Percentiles rank a stretch among this genome's conserved stretches.
Conservation (phyloP, 2,888 invertebrate genomes). For the Ormyrus nitidulus region DNA sequence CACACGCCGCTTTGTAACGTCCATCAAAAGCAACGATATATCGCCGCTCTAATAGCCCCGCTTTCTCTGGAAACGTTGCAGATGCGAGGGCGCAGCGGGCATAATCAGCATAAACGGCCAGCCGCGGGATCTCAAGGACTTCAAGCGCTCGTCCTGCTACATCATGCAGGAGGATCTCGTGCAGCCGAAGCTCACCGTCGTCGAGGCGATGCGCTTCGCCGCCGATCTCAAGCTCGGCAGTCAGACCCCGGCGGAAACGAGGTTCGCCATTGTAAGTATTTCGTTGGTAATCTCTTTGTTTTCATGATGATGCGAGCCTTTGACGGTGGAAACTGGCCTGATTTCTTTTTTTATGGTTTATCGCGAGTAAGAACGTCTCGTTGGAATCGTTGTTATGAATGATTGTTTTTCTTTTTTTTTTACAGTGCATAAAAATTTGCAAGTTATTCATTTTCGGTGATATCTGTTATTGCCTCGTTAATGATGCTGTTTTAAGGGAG, state of each 20-base stretch:
- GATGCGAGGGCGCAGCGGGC: conserved; percentile 84
- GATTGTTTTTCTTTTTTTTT: too few species aligned
- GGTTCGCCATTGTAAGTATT: conserved; percentile 82
- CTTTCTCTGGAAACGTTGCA: conserved; percentile 68
- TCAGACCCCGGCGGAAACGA: conserved; percentile 79
- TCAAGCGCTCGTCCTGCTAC: conserved; percentile 93
- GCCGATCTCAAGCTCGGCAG: conserved; percentile 91
- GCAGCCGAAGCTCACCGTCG: conserved; percentile 90
- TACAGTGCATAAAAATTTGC: too few species aligned
- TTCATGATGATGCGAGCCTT: background rate
- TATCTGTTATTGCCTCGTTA: too few species aligned
- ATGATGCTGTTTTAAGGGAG: too few species aligned
- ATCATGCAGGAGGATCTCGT: conserved; percentile 96
- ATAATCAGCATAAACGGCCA: conserved; percentile 87
- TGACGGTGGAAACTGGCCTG: background rate
- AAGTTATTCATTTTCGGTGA: too few species aligned
- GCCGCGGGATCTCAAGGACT: conserved; percentile 84
- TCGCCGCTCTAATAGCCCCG: too few species aligned
- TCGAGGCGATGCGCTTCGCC: conserved; percentile 92
- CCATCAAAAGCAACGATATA: too few species aligned
- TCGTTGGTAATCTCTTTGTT: background rate
- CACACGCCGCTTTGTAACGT: too few species aligned
- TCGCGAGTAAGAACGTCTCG: too few species aligned
- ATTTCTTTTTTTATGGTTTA: background rate
- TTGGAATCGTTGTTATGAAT: too few species aligned